Conservation (phyloP, 2,113 vertebrate genomes). For the Trichechus manatus region DNA sequence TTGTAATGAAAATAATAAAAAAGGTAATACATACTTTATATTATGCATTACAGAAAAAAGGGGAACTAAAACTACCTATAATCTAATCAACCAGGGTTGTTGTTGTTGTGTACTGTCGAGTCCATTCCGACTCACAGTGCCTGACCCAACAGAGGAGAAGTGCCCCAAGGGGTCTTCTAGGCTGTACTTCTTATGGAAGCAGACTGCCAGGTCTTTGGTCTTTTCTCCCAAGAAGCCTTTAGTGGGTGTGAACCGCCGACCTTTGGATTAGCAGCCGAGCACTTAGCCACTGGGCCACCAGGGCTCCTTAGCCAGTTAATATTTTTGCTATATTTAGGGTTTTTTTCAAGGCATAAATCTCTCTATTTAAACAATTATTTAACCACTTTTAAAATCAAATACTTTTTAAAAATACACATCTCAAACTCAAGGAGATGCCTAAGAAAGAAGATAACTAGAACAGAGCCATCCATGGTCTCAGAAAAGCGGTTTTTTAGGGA, state of each 20-base stretch:
- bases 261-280: too few relatives aligned
- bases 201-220: too few relatives aligned
- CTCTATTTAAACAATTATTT: not conserved
- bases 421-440: conserved; percentile 15
- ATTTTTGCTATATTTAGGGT: not conserved
- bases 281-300: too few relatives aligned
- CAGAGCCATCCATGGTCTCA: not conserved
- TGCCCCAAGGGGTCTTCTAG: not conserved
- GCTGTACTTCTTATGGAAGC: not conserved
- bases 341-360: not conserved
- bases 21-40: not conserved
- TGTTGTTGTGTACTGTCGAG: not conserved
- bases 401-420: not conserved
- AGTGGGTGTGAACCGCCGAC: too few relatives aligned
- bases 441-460: conserved; percentile 2
- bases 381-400: conserved; percentile 33
- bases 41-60: conserved; percentile 18
- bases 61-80: conserved; percentile 20
- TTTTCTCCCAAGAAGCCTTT: too few relatives aligned
- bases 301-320: not conserved
- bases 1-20: conserved; percentile 9
- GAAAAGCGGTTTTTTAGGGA: not conserved
- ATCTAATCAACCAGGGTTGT: not conserved
- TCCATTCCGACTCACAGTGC: not conserved
- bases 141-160: not conserved